These are phyloP conservation scores for Blera fallax DNA, from an alignment of 2,888 invertebrate species.

Conservation along the genomic window DNA sequence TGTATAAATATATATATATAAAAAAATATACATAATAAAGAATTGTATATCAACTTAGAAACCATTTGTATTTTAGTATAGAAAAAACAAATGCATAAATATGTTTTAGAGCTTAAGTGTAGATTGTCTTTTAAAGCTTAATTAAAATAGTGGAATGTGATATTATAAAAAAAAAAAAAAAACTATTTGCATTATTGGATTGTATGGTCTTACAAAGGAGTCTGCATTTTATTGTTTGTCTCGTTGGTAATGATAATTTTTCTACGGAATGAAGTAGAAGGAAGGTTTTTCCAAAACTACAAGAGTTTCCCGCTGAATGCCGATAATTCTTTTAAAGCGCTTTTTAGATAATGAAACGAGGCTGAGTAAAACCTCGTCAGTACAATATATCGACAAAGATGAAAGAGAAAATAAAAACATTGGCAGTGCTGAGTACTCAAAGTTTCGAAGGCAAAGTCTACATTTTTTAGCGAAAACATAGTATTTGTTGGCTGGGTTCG, in stretches of 20 bases:
- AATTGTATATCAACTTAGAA: conserved; percentile 29
- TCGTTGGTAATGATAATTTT: conserved; percentile 19
- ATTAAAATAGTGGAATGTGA: conserved; percentile 65
- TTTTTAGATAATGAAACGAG: too few relatives aligned
- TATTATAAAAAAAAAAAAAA: conserved; percentile 19
- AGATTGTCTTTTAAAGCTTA: conserved; percentile 66
- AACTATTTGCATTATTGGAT: conserved; percentile 3
- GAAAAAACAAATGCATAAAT: conserved; percentile 47
- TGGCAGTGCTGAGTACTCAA: too few relatives aligned
- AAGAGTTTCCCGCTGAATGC: background rate
- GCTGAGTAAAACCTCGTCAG: too few relatives aligned
- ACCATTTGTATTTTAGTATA: conserved; percentile 20
- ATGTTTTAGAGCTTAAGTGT: conserved; percentile 43
- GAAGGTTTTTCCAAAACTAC: background rate
- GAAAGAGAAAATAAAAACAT: too few relatives aligned
- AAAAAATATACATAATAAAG: conserved; percentile 30
- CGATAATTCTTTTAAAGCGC: background rate
- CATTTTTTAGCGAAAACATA: too few relatives aligned
- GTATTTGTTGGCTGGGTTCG: too few relatives aligned
- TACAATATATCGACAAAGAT: too few relatives aligned
- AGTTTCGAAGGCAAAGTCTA: too few relatives aligned
- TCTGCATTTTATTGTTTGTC: conserved; percentile 37
- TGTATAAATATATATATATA: conserved; percentile 45
- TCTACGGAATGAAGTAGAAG: background rate
- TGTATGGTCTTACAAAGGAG: background rate